These are phyloP conservation scores for Chlorocebus sabaeus DNA, from an alignment of 2,113 vertebrate species.

Conservation along the genomic window DNA sequence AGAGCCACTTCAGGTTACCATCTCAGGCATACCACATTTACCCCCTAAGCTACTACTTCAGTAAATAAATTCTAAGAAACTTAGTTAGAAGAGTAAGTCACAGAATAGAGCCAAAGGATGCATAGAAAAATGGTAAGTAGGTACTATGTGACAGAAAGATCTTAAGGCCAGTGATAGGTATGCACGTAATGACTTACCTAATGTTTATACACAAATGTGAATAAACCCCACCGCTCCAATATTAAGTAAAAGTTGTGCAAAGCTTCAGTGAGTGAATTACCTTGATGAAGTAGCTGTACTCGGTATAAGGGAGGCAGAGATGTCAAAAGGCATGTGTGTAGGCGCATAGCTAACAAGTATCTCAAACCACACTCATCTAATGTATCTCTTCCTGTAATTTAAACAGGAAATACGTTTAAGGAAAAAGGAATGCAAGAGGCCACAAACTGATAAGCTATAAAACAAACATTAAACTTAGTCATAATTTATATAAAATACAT, in stretches of 20 bases:
- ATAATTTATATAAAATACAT: neutral
- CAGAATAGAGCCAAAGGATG: neutral
- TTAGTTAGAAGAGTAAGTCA: neutral
- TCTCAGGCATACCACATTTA: neutral
- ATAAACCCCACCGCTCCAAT: neutral
- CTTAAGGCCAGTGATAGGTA: neutral
- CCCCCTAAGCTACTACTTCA: neutral
- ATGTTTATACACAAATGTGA: neutral
- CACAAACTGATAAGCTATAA: neutral
- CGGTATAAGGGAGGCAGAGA: conserved; percentile 96
- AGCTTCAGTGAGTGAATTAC: conserved; percentile 79
- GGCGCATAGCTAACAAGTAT: conserved; percentile 96
- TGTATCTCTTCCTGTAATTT: conserved; percentile 90
- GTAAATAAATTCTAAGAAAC: neutral
- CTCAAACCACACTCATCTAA: conserved; percentile 96
- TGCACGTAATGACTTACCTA: neutral
- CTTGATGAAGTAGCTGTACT: conserved; percentile 96
- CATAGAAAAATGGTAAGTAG: neutral
- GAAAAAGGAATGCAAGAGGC: neutral
- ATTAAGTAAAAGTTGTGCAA: neutral
- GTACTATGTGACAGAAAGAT: neutral
- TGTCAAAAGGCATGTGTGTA: conserved; percentile 96
- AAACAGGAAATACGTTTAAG: conserved; percentile 40
- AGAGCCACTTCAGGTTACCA: neutral
- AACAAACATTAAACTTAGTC: neutral